These are phyloP conservation scores for Pecten maximus DNA, from an alignment of 2,888 invertebrate species.

Conservation along the genomic window DNA sequence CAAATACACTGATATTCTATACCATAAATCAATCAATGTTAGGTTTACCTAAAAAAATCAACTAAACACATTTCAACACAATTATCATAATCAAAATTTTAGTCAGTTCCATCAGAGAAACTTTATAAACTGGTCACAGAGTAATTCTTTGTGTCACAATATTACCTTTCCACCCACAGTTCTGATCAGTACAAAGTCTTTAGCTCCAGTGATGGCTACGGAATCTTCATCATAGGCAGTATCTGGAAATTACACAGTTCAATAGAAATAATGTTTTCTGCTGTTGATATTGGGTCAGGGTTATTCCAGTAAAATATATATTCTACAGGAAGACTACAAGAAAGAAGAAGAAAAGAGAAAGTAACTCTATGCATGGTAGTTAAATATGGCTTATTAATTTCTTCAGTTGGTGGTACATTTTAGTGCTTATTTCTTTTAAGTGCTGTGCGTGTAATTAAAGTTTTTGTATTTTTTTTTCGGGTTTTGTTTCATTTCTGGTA, in stretches of 20 bases:
- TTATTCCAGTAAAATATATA: too few relatives aligned
- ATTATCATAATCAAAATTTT: too few relatives aligned
- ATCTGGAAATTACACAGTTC: slow-evolving; percentile 74
- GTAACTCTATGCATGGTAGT: too few relatives aligned
- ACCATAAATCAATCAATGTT: too few relatives aligned
- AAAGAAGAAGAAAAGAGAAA: too few relatives aligned
- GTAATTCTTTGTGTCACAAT: background rate
- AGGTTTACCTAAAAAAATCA: too few relatives aligned
- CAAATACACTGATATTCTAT: background rate
- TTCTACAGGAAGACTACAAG: too few relatives aligned
- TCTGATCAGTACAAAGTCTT: slow-evolving; percentile 93
- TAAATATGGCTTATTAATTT: too few relatives aligned
- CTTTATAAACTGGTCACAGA: background rate
- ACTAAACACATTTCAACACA: too few relatives aligned
- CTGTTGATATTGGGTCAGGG: too few relatives aligned
- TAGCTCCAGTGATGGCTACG: slow-evolving; percentile 90
- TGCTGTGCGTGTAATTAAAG: background rate
- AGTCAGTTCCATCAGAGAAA: too few relatives aligned
- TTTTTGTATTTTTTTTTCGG: background rate
- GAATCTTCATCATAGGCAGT: slow-evolving; percentile 90
- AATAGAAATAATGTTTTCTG: too few relatives aligned
- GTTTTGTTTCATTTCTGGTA: background rate
- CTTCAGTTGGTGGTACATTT: background rate
- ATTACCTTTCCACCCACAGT: slow-evolving; percentile 92
- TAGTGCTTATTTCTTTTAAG: background rate